Evolutionary conservation across 2,888 invertebrate species (phyloP), one percentile per base, ranked within the genome.

Genomic region (Tyria jacobaeae): DNA sequence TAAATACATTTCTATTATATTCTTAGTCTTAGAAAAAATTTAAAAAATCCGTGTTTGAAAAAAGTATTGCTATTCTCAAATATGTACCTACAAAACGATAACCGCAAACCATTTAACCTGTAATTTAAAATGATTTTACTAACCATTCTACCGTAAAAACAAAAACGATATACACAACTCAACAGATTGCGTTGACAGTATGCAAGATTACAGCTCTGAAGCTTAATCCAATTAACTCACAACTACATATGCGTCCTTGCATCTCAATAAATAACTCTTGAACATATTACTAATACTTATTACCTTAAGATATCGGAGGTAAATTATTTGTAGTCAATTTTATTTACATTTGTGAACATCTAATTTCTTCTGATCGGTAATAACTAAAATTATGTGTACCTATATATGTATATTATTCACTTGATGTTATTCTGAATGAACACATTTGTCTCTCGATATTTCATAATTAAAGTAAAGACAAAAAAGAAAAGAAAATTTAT

Each of bases 211-310:
- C 25, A 7, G 15, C 50, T n/a, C 50, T n/a, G 17, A 31, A 27
- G 7, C 27, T 34, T 50, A 17, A 27, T 31, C 34, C 17, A 17
- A 50, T 48, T 48, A 48, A 48, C 48, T 48, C 48, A 25, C 15
- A 25, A 10, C 25, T 15, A 15, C 7, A 24, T 25, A 25, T 15
- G 7, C 14, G 15, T 5, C 14, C 15, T 17, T 17, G 21, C 21
- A 17, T 21, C 34, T 34, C 24, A 14, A 53, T 37, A 53, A 21
- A 53, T n/a, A 17, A 35, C 27, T 50, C n/a, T 50, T n/a, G n/a
- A n/a, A n/a, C 17, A 44, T 21, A 44, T 44, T 44, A 9, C 3
- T 10, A n/a, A 7, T 49, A 15, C 49, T 49, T 35, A 7, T 5
- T 27, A 3, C 49, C 24, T 24, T n/a, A 41, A 49, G 49, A 27